Conservation (phyloP, 2,797 vertebrate genomes). For the Agapornis canus region DNA sequence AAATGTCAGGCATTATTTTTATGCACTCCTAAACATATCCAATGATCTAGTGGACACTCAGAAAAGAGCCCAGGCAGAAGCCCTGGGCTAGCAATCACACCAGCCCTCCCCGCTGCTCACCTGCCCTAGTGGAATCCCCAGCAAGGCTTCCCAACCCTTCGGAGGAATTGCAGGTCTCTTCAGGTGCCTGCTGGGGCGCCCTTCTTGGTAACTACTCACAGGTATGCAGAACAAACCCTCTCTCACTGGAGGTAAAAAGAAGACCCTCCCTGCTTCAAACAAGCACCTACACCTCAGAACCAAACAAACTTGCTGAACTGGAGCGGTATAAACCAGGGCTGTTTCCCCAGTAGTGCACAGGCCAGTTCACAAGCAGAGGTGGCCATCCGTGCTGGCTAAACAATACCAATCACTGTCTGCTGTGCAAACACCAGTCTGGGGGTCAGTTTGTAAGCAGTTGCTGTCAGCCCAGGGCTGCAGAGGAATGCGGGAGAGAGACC, state of each 20-base stretch:
- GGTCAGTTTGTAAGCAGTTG: background rate
- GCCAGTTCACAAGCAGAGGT: background rate
- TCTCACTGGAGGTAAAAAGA: background rate
- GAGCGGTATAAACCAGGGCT: background rate
- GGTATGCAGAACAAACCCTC: background rate
- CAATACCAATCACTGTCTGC: background rate
- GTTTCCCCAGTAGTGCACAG: background rate
- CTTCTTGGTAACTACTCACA: background rate
- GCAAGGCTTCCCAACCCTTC: background rate
- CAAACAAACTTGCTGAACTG: background rate
- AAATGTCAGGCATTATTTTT: background rate
- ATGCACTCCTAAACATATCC: background rate
- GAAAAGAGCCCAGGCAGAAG: background rate
- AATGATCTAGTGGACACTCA: background rate
- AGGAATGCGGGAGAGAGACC: background rate
- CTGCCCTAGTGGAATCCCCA: fast-evolving
- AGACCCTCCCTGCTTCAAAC: background rate
- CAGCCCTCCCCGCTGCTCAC: background rate
- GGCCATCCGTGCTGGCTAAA: background rate
- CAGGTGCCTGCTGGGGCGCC: background rate
- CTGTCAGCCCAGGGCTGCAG: background rate
- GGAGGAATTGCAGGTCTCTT: background rate
- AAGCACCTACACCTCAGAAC: background rate
- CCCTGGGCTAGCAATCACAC: background rate
- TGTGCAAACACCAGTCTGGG: background rate